These are phyloP conservation scores for Odontothrips loti DNA, from an alignment of 2,888 invertebrate species.

Conservation along the genomic window DNA sequence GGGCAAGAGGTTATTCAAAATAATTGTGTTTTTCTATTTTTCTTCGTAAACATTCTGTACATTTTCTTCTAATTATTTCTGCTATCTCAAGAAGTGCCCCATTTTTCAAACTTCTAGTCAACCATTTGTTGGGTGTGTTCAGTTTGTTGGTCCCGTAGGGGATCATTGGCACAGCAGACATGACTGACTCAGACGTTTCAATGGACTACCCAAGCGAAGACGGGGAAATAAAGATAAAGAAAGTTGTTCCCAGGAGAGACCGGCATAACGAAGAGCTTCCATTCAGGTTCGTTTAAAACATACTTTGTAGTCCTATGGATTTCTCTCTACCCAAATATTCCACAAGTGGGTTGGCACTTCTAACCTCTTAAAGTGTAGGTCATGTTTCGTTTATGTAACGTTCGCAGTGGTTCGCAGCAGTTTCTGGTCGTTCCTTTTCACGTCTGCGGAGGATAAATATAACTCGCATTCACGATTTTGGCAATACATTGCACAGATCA, in stretches of 20 bases:
- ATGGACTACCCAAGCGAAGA: conserved; percentile 76
- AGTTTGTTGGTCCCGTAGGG: too few relatives aligned
- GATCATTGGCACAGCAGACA: background rate
- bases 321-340: conserved; percentile 40
- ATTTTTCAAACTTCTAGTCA: too few relatives aligned
- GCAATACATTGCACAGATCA: background rate
- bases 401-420: background rate
- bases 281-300: conserved; percentile 50
- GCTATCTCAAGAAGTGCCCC: too few relatives aligned
- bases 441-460: too few relatives aligned
- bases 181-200: conserved; percentile 38
- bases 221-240: conserved; percentile 66
- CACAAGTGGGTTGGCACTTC: background rate
- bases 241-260: conserved; percentile 55
- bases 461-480: background rate
- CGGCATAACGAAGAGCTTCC: conserved; percentile 44
- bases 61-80: too few relatives aligned
- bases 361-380: background rate
- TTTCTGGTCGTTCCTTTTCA: background rate
- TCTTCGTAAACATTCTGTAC: too few relatives aligned
- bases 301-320: conserved; percentile 46
- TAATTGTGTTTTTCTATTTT: too few relatives aligned
- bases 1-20: too few relatives aligned
- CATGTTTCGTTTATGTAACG: background rate
- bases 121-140: too few relatives aligned